Conservation (phyloP, 2,113 vertebrate genomes). For the Desmodus rotundus region DNA sequence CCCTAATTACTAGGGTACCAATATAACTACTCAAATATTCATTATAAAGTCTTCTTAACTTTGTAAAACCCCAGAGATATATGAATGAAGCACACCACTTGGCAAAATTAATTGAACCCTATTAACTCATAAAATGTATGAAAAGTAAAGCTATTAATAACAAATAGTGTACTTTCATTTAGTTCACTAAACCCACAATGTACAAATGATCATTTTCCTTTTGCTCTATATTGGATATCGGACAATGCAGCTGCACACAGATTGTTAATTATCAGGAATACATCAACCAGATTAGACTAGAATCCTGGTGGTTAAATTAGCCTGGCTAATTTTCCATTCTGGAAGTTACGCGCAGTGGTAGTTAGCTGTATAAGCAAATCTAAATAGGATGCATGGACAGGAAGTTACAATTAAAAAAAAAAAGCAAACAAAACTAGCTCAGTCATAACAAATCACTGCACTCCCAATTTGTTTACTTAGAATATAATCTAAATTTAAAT, state of each 20-base stretch:
- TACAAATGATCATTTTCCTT: slow-evolving; percentile 59
- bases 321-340: slow-evolving; percentile 58
- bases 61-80: slow-evolving; percentile 75
- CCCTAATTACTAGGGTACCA: slow-evolving; percentile 81
- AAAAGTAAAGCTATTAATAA: slow-evolving; percentile 79
- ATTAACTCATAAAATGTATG: slow-evolving; percentile 82
- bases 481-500: neutral
- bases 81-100: slow-evolving; percentile 69
- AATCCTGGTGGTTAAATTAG: slow-evolving; percentile 57
- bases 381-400: slow-evolving; percentile 55
- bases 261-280: slow-evolving; percentile 68
- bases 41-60: slow-evolving; percentile 82
- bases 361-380: slow-evolving; percentile 67
- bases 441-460: neutral
- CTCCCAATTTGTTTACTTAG: neutral
- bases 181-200: slow-evolving; percentile 50
- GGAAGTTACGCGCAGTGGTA: slow-evolving; percentile 17
- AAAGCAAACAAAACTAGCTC: slow-evolving; percentile 36
- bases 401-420: neutral
- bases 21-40: slow-evolving; percentile 78
- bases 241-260: slow-evolving; percentile 62
- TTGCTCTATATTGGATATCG: slow-evolving; percentile 55
- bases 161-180: slow-evolving; percentile 74
- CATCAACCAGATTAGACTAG: slow-evolving; percentile 60
- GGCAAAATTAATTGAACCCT: slow-evolving; percentile 81